A percentile compares a stretch with the other conserved stretches of the same genome.
Conservation (phyloP, 92 coral and sea anemone genomes). For the Porites divaricata region DNA sequence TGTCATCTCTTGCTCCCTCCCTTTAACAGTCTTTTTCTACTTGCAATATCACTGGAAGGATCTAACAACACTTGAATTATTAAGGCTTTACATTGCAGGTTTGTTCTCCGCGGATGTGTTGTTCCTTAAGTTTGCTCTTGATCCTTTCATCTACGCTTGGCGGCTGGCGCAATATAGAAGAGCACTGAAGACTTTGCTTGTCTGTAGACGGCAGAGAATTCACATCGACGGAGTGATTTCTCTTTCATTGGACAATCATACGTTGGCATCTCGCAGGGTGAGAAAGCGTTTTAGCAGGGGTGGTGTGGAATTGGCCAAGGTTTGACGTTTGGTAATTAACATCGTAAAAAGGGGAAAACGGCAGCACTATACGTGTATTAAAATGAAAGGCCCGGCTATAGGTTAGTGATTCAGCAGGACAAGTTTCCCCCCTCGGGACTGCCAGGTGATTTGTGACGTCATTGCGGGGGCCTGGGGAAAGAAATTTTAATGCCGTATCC, state of each 20-base stretch:
- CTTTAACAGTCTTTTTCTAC: neutral
- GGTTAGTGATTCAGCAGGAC: no score
- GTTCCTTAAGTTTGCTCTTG: slow-evolving; percentile 69
- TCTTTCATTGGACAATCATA: neutral
- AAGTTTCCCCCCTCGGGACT: no score
- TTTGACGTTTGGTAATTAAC: no score
- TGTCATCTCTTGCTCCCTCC: slow-evolving; percentile 27
- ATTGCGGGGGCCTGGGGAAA: no score
- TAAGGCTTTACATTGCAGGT: slow-evolving; percentile 21
- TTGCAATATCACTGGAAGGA: slow-evolving; percentile 1
- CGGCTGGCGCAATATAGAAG: slow-evolving; percentile 54
- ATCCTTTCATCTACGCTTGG: slow-evolving; percentile 72
- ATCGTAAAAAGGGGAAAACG: no score
- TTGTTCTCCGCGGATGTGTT: slow-evolving; percentile 36
- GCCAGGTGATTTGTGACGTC: no score
- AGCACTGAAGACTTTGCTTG: slow-evolving; percentile 46
- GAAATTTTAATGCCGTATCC: no score
- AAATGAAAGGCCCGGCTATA: no score
- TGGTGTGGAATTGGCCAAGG: neutral
- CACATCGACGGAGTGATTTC: neutral
- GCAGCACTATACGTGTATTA: no score
- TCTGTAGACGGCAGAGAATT: slow-evolving; percentile 4
- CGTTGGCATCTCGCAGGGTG: neutral
- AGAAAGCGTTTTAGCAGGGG: neutral
- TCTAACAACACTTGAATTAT: neutral